Evolutionary conservation across 2,797 vertebrate genomes (phyloP), one percentile per base, ranked within the genome.

Genomic region (Tangara arthus): DNA sequence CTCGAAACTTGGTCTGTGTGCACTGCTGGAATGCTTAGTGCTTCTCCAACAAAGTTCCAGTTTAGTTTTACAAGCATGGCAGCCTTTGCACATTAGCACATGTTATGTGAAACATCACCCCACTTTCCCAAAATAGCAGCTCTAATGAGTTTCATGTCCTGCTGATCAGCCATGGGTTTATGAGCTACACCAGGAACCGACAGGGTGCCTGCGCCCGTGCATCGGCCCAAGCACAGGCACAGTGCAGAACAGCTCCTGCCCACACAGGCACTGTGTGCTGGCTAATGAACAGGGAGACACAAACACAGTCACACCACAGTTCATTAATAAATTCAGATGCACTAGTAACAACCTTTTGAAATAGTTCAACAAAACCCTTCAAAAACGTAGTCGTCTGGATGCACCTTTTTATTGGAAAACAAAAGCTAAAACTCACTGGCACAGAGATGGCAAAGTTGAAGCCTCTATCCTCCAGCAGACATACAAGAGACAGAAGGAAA

Each of bases 21-120:
- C 56, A 73, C 41, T 81, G 56, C 41, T 92, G 61, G 63, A 95
- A 91, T 70, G 63, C 55, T 76, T 76, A 89, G 59, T 32, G 66
- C 28, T 76, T 79, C 80, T 94, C 66, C 73, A 82, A 17, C 24
- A 39, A 90, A 92, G 70, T 73, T 87, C 34, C 71, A 60, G 64
- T 82, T 93, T 56, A 87, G 80, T 92, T 96, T 95, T 89, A 93
- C 78, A 95, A 95, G 70, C 70, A 80, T 73, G 49, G 88, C 86
- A 92, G 87, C 93, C 88, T 95, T 90, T 95, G 80, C 88, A 87
- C 60, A 90, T 95, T 93, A 95, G 90, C 88, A 73, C 77, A 44
- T 42, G 69, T 21, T 93, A 77, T 60, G 46, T 73, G 88, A 86
- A 95, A 76, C 77, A 87, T 72, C 77, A 80, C 24, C 37, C 78